Evolutionary conservation across 2,888 invertebrate species (phyloP).

Genomic region (Corbicula japonica): DNA sequence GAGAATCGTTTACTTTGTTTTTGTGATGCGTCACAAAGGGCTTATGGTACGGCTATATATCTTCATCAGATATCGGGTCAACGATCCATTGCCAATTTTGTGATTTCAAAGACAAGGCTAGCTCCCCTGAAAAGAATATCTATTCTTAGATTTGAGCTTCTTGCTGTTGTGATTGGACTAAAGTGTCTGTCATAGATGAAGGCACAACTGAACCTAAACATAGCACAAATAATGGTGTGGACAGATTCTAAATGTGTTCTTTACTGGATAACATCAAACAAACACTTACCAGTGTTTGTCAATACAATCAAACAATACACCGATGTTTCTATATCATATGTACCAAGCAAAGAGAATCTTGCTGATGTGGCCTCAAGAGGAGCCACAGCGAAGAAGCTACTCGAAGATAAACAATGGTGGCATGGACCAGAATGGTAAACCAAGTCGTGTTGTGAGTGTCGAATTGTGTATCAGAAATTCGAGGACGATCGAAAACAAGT

Average conservation of each 20-base stretch:
- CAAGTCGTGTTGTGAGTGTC: too few relatives aligned
- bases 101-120: conserved; percentile 28
- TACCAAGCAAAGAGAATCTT: conserved; percentile 16
- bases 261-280: conserved; percentile 1
- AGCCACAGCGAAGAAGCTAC: not conserved
- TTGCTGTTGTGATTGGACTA: conserved; percentile 12
- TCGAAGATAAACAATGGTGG: conserved; percentile 12
- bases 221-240: not conserved
- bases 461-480: too few relatives aligned
- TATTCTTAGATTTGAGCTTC: conserved; percentile 36
- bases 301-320: conserved; percentile 5
- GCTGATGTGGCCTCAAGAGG: conserved; percentile 30
- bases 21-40: conserved; percentile 28
- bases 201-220: not conserved
- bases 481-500: too few relatives aligned
- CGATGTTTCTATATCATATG: not conserved
- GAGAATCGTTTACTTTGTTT: conserved; percentile 16
- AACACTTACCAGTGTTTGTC: conserved; percentile 12
- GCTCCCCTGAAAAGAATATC: conserved; percentile 16
- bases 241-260: conserved; percentile 22
- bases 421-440: conserved; percentile 23
- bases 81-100: conserved; percentile 3
- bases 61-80: not conserved
- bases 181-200: not conserved
- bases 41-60: conserved; percentile 30